Evolutionary conservation across 2,113 vertebrate genomes (phyloP).

Genomic region (Cyanoderma ruficeps): DNA sequence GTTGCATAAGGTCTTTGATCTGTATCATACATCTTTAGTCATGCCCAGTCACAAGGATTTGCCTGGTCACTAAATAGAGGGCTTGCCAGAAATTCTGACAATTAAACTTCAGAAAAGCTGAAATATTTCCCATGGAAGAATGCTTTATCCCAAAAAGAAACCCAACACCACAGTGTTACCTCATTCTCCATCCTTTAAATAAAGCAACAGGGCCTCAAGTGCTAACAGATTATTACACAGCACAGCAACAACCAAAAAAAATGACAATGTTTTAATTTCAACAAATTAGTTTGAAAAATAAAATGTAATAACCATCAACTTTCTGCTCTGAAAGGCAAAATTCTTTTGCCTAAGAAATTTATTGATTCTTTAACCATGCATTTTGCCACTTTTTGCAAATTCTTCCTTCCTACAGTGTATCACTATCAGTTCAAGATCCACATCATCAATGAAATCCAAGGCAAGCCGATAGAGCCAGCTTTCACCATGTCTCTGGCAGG

Average conservation of each 20-base stretch:
- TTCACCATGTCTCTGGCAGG: conserved; percentile 84
- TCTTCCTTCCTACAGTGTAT: conserved; percentile 75
- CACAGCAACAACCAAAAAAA: background rate
- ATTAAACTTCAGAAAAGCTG: background rate
- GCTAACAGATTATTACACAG: background rate
- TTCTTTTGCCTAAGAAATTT: background rate
- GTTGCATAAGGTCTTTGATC: background rate
- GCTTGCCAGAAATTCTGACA: background rate
- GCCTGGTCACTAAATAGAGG: background rate
- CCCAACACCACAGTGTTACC: background rate
- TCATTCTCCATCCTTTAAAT: background rate
- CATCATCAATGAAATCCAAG: conserved; percentile 80
- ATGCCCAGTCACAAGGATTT: conserved; percentile 4
- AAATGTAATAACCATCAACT: background rate
- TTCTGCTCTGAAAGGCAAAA: background rate
- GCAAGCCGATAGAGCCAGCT: conserved; percentile 70
- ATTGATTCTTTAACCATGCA: background rate
- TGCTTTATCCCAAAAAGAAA: background rate
- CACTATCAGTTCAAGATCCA: conserved; percentile 94
- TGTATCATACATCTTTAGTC: background rate
- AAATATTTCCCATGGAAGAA: background rate
- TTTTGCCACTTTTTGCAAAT: background rate
- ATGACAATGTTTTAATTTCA: background rate
- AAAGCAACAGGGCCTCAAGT: background rate
- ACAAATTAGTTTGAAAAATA: background rate